Evolutionary conservation across 2,888 invertebrate species (phyloP).

Genomic region (Odontocolon sp.): DNA sequence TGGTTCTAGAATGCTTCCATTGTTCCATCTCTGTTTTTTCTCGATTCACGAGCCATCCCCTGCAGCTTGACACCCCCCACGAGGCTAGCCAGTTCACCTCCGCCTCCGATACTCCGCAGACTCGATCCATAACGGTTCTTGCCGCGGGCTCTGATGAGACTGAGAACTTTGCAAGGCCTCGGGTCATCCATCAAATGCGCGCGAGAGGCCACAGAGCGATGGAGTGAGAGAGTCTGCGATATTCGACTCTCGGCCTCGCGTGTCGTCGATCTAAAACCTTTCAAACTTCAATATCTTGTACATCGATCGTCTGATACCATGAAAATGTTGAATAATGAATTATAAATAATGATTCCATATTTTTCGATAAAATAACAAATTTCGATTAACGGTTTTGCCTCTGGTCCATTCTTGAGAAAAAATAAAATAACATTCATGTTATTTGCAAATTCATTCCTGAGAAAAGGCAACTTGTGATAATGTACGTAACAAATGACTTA

Average conservation of each 20-base stretch:
- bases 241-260: slow-evolving; percentile 54
- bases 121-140: slow-evolving; percentile 74
- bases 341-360: not conserved
- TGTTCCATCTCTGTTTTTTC: slow-evolving; percentile 34
- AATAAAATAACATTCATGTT: no score
- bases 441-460: slow-evolving; percentile 23
- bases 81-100: slow-evolving; percentile 28
- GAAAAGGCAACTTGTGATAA: not conserved
- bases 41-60: slow-evolving; percentile 1
- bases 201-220: slow-evolving; percentile 46
- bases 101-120: slow-evolving; percentile 51
- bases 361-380: not conserved
- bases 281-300: slow-evolving; percentile 12
- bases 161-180: slow-evolving; percentile 66
- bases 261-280: slow-evolving; percentile 33
- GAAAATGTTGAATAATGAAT: slow-evolving; percentile 23
- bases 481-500: not conserved
- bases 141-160: slow-evolving; percentile 69
- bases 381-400: not conserved
- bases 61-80: slow-evolving; percentile 5
- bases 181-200: slow-evolving; percentile 65
- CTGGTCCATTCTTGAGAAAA: not conserved
- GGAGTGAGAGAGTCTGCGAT: slow-evolving; percentile 47
- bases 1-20: slow-evolving; percentile 41
- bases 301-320: slow-evolving; percentile 23